Evolutionary conservation across 1,140 invertebrate genomes (phyloP).

Genomic region (Drosophila prosaltans): DNA sequence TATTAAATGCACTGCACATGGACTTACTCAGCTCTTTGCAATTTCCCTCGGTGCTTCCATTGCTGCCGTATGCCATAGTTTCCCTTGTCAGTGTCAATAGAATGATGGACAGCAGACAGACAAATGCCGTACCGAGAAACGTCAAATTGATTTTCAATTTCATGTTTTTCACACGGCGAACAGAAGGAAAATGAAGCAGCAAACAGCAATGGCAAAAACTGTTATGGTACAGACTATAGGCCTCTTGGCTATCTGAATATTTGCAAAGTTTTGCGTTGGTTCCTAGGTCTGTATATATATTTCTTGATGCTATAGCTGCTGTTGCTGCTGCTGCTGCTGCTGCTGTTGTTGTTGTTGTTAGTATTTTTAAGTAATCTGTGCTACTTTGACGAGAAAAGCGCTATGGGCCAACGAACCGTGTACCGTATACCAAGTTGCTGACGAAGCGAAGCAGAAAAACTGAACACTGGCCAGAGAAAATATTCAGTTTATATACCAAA

Average conservation of each 20-base stretch:
- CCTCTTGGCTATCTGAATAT: slow-evolving; percentile 52
- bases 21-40: slow-evolving; percentile 74
- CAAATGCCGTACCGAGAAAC: slow-evolving; percentile 54
- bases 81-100: slow-evolving; percentile 62
- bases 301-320: not conserved
- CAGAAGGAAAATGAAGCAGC: slow-evolving; percentile 28
- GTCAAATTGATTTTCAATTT: slow-evolving; percentile 74
- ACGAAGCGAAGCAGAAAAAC: slow-evolving; percentile 31
- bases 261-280: not conserved
- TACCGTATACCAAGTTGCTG: slow-evolving; percentile 19
- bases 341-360: slow-evolving; percentile 27
- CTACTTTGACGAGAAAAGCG: slow-evolving; percentile 52
- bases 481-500: slow-evolving; percentile 73
- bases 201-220: slow-evolving; percentile 14
- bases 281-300: slow-evolving; percentile 12
- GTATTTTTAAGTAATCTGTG: slow-evolving; percentile 76
- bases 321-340: not conserved
- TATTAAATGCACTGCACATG: not conserved
- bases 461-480: slow-evolving; percentile 47
- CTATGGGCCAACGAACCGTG: slow-evolving; percentile 47
- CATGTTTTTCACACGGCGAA: slow-evolving; percentile 57
- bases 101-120: slow-evolving; percentile 68
- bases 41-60: slow-evolving; percentile 24
- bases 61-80: slow-evolving; percentile 36
- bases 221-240: slow-evolving; percentile 21